Percentiles rank a stretch among this genome's conserved stretches.
Evolutionary conservation across 1,140 invertebrate genomes (phyloP).

Genomic region (Drosophila orena): DNA sequence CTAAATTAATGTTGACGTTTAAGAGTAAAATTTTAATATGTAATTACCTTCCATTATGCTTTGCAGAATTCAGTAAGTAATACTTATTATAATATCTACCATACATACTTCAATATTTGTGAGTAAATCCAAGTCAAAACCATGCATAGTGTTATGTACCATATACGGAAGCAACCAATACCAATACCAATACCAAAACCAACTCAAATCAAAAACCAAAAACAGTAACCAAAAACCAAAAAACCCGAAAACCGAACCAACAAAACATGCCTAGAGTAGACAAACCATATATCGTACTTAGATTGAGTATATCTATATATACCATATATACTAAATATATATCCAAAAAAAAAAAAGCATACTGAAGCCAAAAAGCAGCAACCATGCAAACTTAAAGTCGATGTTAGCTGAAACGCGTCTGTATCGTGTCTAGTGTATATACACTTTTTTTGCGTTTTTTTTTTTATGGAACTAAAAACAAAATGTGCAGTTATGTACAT

Average conservation of each 20-base stretch:
- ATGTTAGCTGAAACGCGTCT: slow-evolving; percentile 54
- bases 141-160: slow-evolving; percentile 79
- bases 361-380: slow-evolving; percentile 38
- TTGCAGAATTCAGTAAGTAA: slow-evolving; percentile 85
- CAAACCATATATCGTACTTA: slow-evolving; percentile 40
- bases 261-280: slow-evolving; percentile 54
- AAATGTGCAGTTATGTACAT: slow-evolving; percentile 5
- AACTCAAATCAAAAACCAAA: slow-evolving; percentile 46
- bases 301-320: slow-evolving; percentile 26
- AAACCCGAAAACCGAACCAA: slow-evolving; percentile 29
- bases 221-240: slow-evolving; percentile 35
- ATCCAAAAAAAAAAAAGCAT: slow-evolving; percentile 21
- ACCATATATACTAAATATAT: slow-evolving; percentile 23
- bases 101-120: slow-evolving; percentile 79
- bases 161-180: slow-evolving; percentile 70
- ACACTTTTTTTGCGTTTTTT: slow-evolving; percentile 19
- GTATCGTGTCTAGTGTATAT: slow-evolving; percentile 42
- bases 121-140: slow-evolving; percentile 67
- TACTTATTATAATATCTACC: slow-evolving; percentile 77
- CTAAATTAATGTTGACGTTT: slow-evolving; percentile 71
- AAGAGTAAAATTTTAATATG: slow-evolving; percentile 81
- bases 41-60: slow-evolving; percentile 84
- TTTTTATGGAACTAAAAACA: slow-evolving; percentile 4
- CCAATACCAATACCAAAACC: slow-evolving; percentile 25
- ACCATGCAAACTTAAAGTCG: slow-evolving; percentile 40